A percentile compares a stretch with the other conserved stretches of the same genome.
Conservation (phyloP, 1,140 invertebrate species). For the Drosophila nebulosa region DNA sequence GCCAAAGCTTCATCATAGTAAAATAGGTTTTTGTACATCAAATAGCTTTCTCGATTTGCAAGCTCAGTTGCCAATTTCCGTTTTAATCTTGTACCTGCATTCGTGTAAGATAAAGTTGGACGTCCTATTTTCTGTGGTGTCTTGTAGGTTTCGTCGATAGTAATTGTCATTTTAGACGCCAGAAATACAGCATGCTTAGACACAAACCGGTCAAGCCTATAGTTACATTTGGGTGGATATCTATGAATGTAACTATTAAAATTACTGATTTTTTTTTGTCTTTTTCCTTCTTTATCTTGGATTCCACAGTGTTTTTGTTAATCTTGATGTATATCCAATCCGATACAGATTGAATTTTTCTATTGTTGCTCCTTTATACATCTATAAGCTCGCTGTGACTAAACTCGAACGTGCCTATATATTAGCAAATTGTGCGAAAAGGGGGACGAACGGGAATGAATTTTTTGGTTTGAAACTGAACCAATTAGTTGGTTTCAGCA, state of each 20-base stretch:
- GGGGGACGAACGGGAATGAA: background rate
- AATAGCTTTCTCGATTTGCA: constrained; percentile 5
- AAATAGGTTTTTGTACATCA: constrained; percentile 7
- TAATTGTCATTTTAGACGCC: constrained; percentile 20
- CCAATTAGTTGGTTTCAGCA: constrained; percentile 20
- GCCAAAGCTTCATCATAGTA: constrained; percentile 19
- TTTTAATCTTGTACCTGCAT: constrained; percentile 6
- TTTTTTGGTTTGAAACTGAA: constrained; percentile 1
- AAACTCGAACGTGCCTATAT: constrained; percentile 14
- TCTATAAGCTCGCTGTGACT: constrained; percentile 10
- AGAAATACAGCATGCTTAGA: constrained; percentile 29
- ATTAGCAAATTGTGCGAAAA: background rate
- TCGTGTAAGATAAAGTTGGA: constrained; percentile 10
- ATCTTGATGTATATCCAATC: constrained; percentile 10
- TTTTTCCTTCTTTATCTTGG: background rate
- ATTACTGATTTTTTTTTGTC: too few relatives aligned
- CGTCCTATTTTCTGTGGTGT: constrained; percentile 22
- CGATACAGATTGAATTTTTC: constrained; percentile 12
- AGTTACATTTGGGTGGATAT: constrained; percentile 31
- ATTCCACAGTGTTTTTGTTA: background rate
- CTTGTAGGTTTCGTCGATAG: constrained; percentile 16
- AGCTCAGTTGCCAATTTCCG: constrained; percentile 13
- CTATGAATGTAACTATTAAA: constrained; percentile 19
- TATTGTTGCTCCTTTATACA: constrained; percentile 13
- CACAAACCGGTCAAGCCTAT: constrained; percentile 11